Percentiles rank a stretch among this genome's conserved stretches.
These are phyloP conservation scores for Molanna angustata DNA, from an alignment of 2,888 invertebrate species.

Conservation along the genomic window DNA sequence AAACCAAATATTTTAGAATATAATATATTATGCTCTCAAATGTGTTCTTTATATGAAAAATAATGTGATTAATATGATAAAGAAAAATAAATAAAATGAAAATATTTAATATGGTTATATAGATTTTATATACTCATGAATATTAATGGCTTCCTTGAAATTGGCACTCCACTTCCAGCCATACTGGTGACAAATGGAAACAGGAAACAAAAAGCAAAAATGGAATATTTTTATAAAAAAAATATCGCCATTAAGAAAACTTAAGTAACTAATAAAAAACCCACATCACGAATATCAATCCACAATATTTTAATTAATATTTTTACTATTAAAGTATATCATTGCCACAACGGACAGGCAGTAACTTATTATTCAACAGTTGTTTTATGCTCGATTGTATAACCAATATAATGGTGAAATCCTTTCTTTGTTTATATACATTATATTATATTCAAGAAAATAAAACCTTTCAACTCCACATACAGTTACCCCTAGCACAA, in stretches of 20 bases:
- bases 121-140: conserved; percentile 74
- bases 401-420: too few species aligned
- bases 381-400: too few species aligned
- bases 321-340: too few species aligned
- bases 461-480: too few species aligned
- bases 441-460: too few species aligned
- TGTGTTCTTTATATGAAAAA: conserved; percentile 21
- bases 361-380: too few species aligned
- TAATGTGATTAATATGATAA: conserved; percentile 36
- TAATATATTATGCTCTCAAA: conserved; percentile 10
- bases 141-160: conserved; percentile 94
- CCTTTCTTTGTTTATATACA: too few species aligned
- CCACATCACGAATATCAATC: too few species aligned
- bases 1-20: not conserved
- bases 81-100: conserved; percentile 45
- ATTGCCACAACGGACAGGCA: too few species aligned
- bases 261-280: too few species aligned
- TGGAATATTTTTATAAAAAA: conserved; percentile 25
- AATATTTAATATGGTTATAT: conserved; percentile 53
- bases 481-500: too few species aligned
- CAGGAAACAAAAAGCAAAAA: conserved; percentile 43
- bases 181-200: conserved; percentile 62
- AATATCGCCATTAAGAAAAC: not conserved
- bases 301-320: too few species aligned
- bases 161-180: conserved; percentile 96